Base-by-base conservation (phyloP, 2,113 vertebrate genomes). In the Caretta caretta region DNA sequence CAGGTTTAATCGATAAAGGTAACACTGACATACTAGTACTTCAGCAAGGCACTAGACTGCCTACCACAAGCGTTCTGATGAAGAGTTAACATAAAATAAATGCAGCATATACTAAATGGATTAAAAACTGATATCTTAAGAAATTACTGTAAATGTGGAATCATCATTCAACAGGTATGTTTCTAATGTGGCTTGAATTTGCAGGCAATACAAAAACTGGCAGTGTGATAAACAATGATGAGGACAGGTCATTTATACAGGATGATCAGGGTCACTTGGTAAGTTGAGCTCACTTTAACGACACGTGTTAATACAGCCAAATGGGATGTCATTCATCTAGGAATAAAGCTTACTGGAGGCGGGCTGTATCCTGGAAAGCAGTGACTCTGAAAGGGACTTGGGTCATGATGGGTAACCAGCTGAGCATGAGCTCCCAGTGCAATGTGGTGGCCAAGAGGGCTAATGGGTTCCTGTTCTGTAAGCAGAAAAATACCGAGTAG, bases 261-360 rank as follows among this genome's bases (percentile, higher is more conserved):
- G 62, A 19, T 69, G 35, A n/a, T 56, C 10, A 48, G 78, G 80
- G 49, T 25, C 14, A 1, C n/a, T 10, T 0, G 0, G 72, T 82
- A 20, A 78, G 0, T 51, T 10, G 12, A 42, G 17, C 50, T 53
- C 31, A 49, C 49, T 51, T 72, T 48, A 84, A 3, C 9, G 59
- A 11, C 8, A 59, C 5, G 54, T 9, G 48, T 62, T 92, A 54
- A 31, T 6, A 2, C 2, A 13, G 50, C 13, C 49, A 12, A 75
- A 19, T 20, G 49, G 49, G 49, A n/a, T 14, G 0, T 0, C 0
- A 7, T 17, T 1, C 38, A 0, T 11, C 7, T 29, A 35, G 35
- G 80, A 95, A 56, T 62, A 76, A 85, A 48, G 1, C 22, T 51
- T 42, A 0, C 27, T 83, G 83, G 35, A 5, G 11, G 80, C 53